phyloP scores from a whole-genome alignment of 2,113 vertebrate species.

The Chaetura pelagica region DNA sequence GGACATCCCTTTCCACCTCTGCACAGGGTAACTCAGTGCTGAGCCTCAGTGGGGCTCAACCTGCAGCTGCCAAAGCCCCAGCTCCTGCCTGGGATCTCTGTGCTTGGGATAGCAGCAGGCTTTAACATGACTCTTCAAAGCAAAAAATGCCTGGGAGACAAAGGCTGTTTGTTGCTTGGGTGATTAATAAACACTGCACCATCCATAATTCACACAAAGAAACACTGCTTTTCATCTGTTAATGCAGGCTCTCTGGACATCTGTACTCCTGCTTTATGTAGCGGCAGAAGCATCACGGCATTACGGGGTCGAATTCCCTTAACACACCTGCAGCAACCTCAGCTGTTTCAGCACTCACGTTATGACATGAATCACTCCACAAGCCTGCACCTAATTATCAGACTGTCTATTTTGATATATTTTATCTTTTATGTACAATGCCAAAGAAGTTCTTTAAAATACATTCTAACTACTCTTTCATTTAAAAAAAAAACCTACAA shows the following conservation, averaged over 20 bases:
- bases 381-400: slow-evolving; percentile 56
- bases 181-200: neutral
- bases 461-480: neutral
- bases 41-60: neutral
- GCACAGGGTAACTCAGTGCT: fast-evolving
- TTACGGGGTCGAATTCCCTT: neutral
- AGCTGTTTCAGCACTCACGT: slow-evolving; percentile 16
- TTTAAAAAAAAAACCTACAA: neutral
- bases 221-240: slow-evolving; percentile 3
- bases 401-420: slow-evolving; percentile 49
- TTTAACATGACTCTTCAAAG: neutral
- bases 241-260: neutral
- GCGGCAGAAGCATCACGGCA: neutral
- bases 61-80: neutral
- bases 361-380: slow-evolving; percentile 52
- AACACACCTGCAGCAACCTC: slow-evolving; percentile 57
- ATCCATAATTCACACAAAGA: slow-evolving; percentile 17
- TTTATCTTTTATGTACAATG: slow-evolving; percentile 26
- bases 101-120: neutral
- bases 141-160: neutral
- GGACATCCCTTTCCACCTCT: neutral
- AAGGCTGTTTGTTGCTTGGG: neutral
- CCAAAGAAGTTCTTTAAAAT: slow-evolving; percentile 42
- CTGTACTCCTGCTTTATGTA: neutral
- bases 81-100: neutral